Percentiles rank a stretch among this genome's conserved stretches.
Conservation (phyloP, 2,113 vertebrate species). For the Phylloscopus whistleri region DNA sequence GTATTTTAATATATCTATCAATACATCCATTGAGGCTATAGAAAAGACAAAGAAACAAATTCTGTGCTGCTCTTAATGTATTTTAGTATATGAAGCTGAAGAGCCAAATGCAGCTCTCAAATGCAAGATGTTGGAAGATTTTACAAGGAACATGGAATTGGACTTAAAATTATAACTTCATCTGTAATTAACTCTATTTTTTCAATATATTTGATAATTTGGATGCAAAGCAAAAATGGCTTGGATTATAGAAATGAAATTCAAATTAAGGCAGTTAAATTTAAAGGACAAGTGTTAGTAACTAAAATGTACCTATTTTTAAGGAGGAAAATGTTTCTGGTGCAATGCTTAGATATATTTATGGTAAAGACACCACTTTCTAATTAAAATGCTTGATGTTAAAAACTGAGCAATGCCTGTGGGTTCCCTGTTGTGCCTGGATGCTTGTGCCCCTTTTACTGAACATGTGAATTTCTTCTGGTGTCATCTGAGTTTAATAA, state of each 20-base stretch:
- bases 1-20: slow-evolving; percentile 22
- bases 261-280: not conserved
- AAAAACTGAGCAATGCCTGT: not conserved
- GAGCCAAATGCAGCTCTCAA: not conserved
- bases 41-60: not conserved
- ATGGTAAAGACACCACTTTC: not conserved
- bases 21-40: not conserved
- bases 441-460: not conserved
- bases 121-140: not conserved
- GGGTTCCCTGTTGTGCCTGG: not conserved
- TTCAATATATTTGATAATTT: not conserved
- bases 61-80: not conserved
- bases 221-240: not conserved
- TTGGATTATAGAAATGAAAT: not conserved
- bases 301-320: not conserved
- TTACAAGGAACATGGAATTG: not conserved
- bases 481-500: not conserved
- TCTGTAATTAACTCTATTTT: not conserved
- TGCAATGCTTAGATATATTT: not conserved
- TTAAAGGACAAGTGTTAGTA: not conserved
- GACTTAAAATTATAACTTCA: not conserved
- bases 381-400: not conserved
- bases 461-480: not conserved
- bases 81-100: not conserved
- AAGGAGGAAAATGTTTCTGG: not conserved